Base-by-base conservation (phyloP, 1,140 invertebrate genomes). In the Papilio dardanus region DNA sequence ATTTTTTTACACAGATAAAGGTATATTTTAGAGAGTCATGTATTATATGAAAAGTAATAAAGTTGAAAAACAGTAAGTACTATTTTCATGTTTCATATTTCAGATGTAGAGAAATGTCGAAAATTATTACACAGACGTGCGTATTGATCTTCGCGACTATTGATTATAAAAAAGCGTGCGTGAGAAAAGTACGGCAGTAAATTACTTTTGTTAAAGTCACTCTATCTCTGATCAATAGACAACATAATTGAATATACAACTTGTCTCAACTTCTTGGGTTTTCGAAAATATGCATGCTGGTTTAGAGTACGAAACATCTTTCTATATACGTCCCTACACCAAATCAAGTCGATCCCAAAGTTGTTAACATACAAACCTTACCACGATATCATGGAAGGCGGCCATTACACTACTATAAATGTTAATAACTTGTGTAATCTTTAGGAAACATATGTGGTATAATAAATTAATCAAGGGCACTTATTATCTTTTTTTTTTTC, bases 1-100 rank as follows among this genome's bases (percentile, higher is more conserved):
- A 62, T 62, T 62, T 62, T 24, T 62, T 6, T 62, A 62, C 24
- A 62, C 24, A 24, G 24, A 30, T 62, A 28, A 62, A 62, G 24
- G 54, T 62, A 14, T 62, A 62, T 62, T 62, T 62, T 62, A 62
- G 54, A 62, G 54, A 62, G 54, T 28, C 54, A 62, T 62, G 54
- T 28, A 62, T 62, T 62, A 28, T 62, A 7, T 62, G 24, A 62
- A 62, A 62, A 62, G 54, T 62, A 62, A 62, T 16, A 62, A 62
- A 62, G 21, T 62, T 62, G 54, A 62, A 24, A 62, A 62, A 62
- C 54, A 62, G 54, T 62, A 28, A 62, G 54, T 62, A 62, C 0
- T 4, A 16, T 62, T 28, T 28, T 30, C 30, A 30, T 62, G 4
- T 62, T 28, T 30, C 24, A 16, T 28, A 28, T 62, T 30, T 28